Conservation (phyloP, 2,797 vertebrate genomes). For the Lacerta agilis region DNA sequence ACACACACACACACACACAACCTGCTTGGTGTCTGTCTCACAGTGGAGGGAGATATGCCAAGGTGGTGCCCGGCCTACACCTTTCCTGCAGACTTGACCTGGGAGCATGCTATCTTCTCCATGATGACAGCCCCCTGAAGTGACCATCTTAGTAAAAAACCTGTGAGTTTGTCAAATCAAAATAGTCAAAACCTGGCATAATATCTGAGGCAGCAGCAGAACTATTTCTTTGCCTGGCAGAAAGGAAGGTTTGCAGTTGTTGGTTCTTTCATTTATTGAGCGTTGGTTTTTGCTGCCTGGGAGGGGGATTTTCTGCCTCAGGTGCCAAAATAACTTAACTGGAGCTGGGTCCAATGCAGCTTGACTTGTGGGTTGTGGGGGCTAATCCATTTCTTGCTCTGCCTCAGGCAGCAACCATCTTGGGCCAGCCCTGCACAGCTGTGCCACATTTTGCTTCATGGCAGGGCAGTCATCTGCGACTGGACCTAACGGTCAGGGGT, state of each 20-base stretch:
- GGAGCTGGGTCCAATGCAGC: not conserved
- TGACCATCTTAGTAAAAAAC: not conserved
- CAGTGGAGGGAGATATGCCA: too few relatives aligned
- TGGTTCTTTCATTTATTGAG: too few relatives aligned
- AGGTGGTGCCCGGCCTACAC: not conserved
- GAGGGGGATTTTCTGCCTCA: not conserved
- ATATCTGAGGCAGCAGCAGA: not conserved
- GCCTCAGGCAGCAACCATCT: not conserved
- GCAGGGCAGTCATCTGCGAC: too few relatives aligned
- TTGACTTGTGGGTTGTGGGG: not conserved
- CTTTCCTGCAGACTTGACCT: not conserved
- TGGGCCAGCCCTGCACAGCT: not conserved
- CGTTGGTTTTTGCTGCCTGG: too few relatives aligned
- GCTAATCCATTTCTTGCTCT: not conserved
- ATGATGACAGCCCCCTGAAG: not conserved
- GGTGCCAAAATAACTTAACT: not conserved
- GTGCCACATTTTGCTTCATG: not conserved
- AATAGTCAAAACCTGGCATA: not conserved
- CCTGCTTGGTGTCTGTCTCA: not conserved
- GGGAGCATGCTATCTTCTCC: not conserved
- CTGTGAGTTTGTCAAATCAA: not conserved
- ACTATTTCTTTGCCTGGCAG: not conserved
- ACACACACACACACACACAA: too few relatives aligned
- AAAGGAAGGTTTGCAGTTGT: not conserved
- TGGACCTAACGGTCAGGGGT: too few relatives aligned